Percentiles rank a stretch among this genome's conserved stretches.
Evolutionary conservation across 2,888 invertebrate genomes (phyloP).

Genomic region (Erebia palarica): DNA sequence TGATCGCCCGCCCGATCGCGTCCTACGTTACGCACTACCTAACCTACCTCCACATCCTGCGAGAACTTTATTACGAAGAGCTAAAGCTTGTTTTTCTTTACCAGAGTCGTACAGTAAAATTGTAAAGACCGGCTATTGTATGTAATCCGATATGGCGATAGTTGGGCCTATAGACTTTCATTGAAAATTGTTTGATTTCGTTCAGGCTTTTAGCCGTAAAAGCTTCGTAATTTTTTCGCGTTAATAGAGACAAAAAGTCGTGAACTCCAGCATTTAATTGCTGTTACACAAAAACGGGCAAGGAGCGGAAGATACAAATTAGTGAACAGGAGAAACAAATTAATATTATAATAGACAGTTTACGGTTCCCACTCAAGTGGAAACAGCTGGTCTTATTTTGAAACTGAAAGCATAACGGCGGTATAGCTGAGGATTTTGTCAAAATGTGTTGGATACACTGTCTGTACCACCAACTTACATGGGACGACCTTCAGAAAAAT

Average conservation of each 20-base stretch:
- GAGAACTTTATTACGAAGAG: slow-evolving; percentile 47
- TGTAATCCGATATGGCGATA: slow-evolving; percentile 73
- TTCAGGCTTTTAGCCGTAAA: slow-evolving; percentile 46
- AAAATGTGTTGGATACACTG: too few species aligned
- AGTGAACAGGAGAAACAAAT: slow-evolving; percentile 77
- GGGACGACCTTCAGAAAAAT: too few species aligned
- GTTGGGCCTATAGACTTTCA: slow-evolving; percentile 67
- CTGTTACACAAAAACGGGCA: slow-evolving; percentile 42
- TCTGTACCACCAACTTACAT: too few species aligned
- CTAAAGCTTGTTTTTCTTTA: slow-evolving; percentile 52
- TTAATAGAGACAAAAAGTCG: slow-evolving; percentile 36
- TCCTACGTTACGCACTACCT: slow-evolving; percentile 63
- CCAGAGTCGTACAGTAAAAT: slow-evolving; percentile 44
- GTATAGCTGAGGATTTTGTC: neutral
- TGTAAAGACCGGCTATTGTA: slow-evolving; percentile 64
- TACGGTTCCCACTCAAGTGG: slow-evolving; percentile 59
- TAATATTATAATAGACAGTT: slow-evolving; percentile 55
- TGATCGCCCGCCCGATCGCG: slow-evolving; percentile 76
- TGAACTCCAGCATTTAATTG: slow-evolving; percentile 39
- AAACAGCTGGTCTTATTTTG: slow-evolving; percentile 59
- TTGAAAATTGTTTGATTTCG: slow-evolving; percentile 69
- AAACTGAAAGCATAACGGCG: slow-evolving; percentile 14
- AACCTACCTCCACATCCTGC: slow-evolving; percentile 49
- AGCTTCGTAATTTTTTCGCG: slow-evolving; percentile 45
- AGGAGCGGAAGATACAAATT: slow-evolving; percentile 74